phyloP scores from a whole-genome alignment of 2,797 vertebrate species.

The Pantherophis vulpinus region DNA sequence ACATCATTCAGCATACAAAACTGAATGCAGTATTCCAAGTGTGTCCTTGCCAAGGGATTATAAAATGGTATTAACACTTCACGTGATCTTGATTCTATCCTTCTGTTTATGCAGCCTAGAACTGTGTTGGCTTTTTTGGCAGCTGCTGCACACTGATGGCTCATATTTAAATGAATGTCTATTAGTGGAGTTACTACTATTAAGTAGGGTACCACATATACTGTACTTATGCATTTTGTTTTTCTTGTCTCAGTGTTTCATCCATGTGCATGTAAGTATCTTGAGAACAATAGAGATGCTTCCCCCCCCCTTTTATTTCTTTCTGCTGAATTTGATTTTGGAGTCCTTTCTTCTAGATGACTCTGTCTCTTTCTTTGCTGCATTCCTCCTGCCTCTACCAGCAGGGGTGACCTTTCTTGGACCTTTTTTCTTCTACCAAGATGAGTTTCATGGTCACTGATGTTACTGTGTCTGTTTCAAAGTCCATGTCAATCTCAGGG shows the following conservation, averaged over 20 bases:
- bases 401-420: not conserved
- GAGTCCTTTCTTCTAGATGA: not conserved
- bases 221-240: no score
- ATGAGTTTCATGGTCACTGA: not conserved
- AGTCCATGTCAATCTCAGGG: not conserved
- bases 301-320: not conserved
- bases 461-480: not conserved
- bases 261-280: not conserved
- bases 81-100: no score
- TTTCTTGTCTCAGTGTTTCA: not conserved
- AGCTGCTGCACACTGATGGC: no score
- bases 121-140: no score
- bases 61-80: no score
- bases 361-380: not conserved
- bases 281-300: not conserved
- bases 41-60: no score
- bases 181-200: no score
- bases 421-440: not conserved
- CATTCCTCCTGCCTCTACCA: not conserved
- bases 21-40: no score
- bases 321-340: not conserved
- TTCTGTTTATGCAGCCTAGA: no score
- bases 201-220: no score
- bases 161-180: no score
- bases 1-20: no score